Evolutionary conservation across 2,888 invertebrate species (phyloP), one percentile per base, ranked within the genome.

Genomic region (Alitta virens): DNA sequence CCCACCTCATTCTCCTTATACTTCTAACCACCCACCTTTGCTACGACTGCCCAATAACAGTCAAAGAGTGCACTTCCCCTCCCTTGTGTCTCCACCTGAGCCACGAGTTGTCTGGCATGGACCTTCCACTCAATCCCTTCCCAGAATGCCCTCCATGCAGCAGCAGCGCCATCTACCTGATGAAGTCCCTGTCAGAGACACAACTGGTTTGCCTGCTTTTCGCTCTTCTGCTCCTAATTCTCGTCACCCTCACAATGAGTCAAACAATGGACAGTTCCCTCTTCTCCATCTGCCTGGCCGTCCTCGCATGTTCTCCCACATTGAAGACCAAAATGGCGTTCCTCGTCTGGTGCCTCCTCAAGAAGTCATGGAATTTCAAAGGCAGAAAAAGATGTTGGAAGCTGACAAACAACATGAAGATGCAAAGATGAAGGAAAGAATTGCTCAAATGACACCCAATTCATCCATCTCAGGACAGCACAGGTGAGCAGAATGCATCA

Each of bases 271-370:
- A n/a, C 9, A 9, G 18, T 52, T 62, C 50, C 62, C 56, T 7
- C 57, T 62, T 18, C 52, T 62, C 18, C 56, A 50, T 9, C 33
- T 57, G 52, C 33, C 40, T 38, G 18, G 38, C 16, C 46, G 33
- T 42, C 51, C 40, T 23, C 56, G 54, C 14, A 18, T 54, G 40
- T 62, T 62, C 53, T n/a, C 26, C 9, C 62, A 62, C 52, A 56
- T 62, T 16, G 57, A 52, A 52, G 57, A 57, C 38, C 46, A 49
- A 25, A 26, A 40, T n/a, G 63, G 63, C 16, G 42, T 52, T 3
- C 63, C 57, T 18, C 18, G 25, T 16, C 58, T 63, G 38, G 59
- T 63, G 24, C 63, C 63, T 12, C 53, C 58, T 12, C 54, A 58
- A 40, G 63, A 63, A 38, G 24, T 63, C 33, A 38, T 54, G 3